A percentile compares a stretch with the other conserved stretches of the same genome.
Conservation (phyloP, 2,888 invertebrate genomes). For the Nephrotoma appendiculata region DNA sequence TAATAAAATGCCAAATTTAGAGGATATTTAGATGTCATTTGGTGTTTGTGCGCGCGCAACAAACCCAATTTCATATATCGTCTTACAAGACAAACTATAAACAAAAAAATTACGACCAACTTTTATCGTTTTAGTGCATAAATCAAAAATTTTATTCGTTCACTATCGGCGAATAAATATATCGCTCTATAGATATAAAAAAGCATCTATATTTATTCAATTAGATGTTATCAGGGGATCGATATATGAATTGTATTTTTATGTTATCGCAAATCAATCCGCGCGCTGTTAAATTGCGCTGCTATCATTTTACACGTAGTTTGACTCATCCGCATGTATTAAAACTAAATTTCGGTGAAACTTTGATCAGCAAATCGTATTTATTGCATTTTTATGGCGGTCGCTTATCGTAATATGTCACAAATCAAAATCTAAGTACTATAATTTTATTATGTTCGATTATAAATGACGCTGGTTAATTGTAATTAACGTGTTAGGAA, state of each 20-base stretch:
- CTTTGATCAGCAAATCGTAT: not conserved
- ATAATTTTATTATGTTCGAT: not conserved
- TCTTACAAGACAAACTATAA: not conserved
- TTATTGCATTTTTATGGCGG: not conserved
- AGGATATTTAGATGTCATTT: not conserved
- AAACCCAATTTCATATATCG: not conserved
- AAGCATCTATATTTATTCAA: not conserved
- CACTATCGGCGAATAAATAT: not conserved
- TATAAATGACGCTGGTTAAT: not conserved
- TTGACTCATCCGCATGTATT: not conserved
- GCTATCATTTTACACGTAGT: not conserved
- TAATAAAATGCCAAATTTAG: not conserved
- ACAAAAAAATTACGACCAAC: not conserved
- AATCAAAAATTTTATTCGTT: not conserved
- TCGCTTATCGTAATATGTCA: not conserved
- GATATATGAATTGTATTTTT: not conserved
- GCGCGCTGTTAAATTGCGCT: not conserved
- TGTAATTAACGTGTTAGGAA: not conserved
- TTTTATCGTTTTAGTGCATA: not conserved
- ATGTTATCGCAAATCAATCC: not conserved
- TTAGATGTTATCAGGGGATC: not conserved
- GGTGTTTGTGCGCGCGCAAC: not conserved
- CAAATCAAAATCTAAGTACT: not conserved
- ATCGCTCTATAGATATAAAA: not conserved
- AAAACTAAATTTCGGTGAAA: not conserved